These are phyloP conservation scores for Myiozetetes cayanensis DNA, from an alignment of 2,113 vertebrate genomes.

Conservation along the genomic window DNA sequence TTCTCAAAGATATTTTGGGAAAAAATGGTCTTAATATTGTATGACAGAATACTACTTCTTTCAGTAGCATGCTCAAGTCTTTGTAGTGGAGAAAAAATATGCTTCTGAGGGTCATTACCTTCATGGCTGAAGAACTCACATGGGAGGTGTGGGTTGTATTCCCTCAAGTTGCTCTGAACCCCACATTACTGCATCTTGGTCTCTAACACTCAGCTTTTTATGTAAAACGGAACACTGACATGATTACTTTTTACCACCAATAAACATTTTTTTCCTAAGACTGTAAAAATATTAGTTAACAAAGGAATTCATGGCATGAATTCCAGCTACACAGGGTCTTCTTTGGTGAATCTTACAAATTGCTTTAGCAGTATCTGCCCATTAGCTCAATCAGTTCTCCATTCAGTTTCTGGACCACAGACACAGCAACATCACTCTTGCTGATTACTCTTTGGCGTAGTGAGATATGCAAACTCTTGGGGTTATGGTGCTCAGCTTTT, in stretches of 20 bases:
- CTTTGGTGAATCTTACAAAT: background rate
- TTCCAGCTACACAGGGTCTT: background rate
- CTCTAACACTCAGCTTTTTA: background rate
- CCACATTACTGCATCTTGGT: fast-evolving
- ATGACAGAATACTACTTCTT: background rate
- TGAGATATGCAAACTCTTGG: background rate
- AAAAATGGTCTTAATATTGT: background rate
- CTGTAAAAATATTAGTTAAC: background rate
- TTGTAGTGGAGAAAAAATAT: background rate
- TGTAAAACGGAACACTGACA: background rate
- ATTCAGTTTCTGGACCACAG: background rate
- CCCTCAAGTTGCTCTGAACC: background rate
- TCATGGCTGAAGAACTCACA: background rate
- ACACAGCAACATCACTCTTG: background rate
- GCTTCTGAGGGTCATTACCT: background rate
- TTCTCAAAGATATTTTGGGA: background rate
- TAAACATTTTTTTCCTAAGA: background rate
- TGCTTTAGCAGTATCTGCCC: background rate
- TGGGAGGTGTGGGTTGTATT: background rate
- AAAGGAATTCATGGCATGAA: background rate
- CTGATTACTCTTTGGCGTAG: background rate
- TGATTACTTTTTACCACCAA: background rate
- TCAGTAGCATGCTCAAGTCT: background rate
- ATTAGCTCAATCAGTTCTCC: background rate
- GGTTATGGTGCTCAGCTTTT: background rate